Evolutionary conservation across 2,797 vertebrate species (phyloP), one percentile per base, ranked within the genome.

Genomic region (Girardinus metallicus): DNA sequence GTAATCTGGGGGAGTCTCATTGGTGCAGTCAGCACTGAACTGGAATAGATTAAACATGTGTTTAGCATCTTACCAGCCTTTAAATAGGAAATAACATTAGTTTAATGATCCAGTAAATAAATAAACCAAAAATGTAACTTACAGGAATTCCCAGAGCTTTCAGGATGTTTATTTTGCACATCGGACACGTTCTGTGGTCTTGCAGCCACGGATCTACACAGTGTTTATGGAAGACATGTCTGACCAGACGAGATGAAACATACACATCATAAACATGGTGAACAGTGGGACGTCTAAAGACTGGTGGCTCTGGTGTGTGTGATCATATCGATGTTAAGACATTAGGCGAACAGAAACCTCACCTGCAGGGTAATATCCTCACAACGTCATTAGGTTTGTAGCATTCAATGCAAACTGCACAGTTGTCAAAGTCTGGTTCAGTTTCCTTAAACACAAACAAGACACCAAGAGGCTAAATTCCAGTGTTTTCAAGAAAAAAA

Each of bases 81-180:
- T 43, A 44, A 29, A 60, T n/a, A 18, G 4, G 21, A 74, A 26
- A 51, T 11, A 41, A 15, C 3, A 68, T 26, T 41, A 1, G 36
- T 41, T 41, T 68, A 21, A 41, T 36, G 64, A 68, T 39, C 31
- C 9, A 18, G 3, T 31, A 10, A 31, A 31, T 18, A n/a, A 16
- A n/a, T 39, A 64, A 36, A 64, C 16, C 6, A 41, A 68, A 68
- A 68, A 21, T 44, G 12, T 16, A 9, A 16, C 53, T 81, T 73
- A 81, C 80, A 88, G 96, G 97, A 89, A 99, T 97, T 81, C 98
- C 98, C 83, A 99, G 95, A 70, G 98, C 98, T 96, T 99, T 99
- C n/a, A 99, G 96, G 92, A 99, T 99, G 94, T 99, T 99, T 97
- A 99, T 98, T 96, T 99, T 99, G 94, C 99, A 99, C 99, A 99